phyloP scores from a whole-genome alignment of 2,797 vertebrate genomes.

The Odontamblyopus rebecca region DNA sequence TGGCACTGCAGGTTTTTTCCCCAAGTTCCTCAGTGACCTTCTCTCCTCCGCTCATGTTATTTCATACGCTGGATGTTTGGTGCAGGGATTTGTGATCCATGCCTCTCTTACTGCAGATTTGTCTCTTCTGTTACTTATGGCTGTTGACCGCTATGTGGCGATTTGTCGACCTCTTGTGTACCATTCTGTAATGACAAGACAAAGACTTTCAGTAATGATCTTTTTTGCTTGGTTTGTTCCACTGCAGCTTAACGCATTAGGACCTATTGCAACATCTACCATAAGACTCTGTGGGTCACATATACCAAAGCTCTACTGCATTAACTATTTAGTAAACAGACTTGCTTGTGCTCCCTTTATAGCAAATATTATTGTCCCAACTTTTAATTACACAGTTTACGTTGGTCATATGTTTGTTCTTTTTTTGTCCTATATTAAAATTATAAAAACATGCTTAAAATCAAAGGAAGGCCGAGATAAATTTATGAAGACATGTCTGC shows the following conservation, averaged over 20 bases:
- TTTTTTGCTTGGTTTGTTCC: constrained; percentile 46
- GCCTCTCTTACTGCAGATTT: constrained; percentile 36
- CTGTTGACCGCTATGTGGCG: constrained; percentile 59
- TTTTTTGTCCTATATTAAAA: constrained; percentile 50
- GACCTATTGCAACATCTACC: not conserved
- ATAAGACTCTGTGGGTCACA: constrained; percentile 26
- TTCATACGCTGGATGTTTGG: constrained; percentile 42
- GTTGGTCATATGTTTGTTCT: constrained; percentile 24
- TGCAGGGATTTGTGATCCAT: constrained; percentile 51
- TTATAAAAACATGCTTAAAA: constrained; percentile 20
- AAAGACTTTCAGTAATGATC: constrained; percentile 31
- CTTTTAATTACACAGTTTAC: constrained; percentile 21
- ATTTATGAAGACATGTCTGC: constrained; percentile 67
- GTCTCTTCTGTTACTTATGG: constrained; percentile 51
- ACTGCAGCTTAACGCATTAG: not conserved
- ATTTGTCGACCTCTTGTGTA: constrained; percentile 55
- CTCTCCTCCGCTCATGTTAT: constrained; percentile 27
- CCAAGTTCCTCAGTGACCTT: constrained; percentile 51
- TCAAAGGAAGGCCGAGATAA: constrained; percentile 53
- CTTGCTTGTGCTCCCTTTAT: constrained; percentile 33
- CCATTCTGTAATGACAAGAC: constrained; percentile 40
- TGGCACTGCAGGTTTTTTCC: constrained; percentile 54
- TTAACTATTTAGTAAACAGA: constrained; percentile 40
- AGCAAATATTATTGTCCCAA: not conserved
- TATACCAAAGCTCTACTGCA: constrained; percentile 39